phyloP scores from a whole-genome alignment of 1,140 invertebrate genomes.

The Acromyrmex echinatior region DNA sequence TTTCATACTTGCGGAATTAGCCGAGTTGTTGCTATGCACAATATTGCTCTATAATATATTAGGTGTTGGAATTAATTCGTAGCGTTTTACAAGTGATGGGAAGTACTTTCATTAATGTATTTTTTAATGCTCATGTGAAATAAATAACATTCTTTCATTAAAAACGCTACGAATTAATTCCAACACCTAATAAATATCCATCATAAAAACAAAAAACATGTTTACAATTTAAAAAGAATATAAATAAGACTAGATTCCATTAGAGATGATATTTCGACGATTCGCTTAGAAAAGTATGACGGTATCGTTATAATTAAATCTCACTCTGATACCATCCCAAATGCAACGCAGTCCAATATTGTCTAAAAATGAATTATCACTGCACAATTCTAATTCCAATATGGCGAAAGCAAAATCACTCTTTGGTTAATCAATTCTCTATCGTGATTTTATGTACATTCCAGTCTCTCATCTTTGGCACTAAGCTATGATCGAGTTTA shows the following conservation, averaged over 20 bases:
- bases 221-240: conserved; percentile 78
- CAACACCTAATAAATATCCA: too few relatives aligned
- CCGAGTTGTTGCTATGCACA: not conserved
- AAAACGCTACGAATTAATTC: too few relatives aligned
- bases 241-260: conserved; percentile 84
- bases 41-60: not conserved
- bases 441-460: conserved; percentile 75
- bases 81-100: too few relatives aligned
- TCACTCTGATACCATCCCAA: conserved; percentile 36
- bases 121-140: too few relatives aligned
- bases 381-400: conserved; percentile 30
- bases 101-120: too few relatives aligned
- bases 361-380: conserved; percentile 19
- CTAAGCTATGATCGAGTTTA: conserved; percentile 75
- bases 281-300: conserved; percentile 58
- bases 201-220: conserved; percentile 52
- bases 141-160: too few relatives aligned
- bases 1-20: conserved; percentile 7
- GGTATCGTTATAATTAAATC: not conserved
- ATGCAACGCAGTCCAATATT: conserved; percentile 39
- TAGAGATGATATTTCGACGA: conserved; percentile 72
- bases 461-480: conserved; percentile 84
- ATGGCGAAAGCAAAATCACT: conserved; percentile 71
- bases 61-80: too few relatives aligned
- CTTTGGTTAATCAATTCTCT: conserved; percentile 81